Conservation (phyloP, 1,140 invertebrate genomes). For the Eupeodes corollae region DNA sequence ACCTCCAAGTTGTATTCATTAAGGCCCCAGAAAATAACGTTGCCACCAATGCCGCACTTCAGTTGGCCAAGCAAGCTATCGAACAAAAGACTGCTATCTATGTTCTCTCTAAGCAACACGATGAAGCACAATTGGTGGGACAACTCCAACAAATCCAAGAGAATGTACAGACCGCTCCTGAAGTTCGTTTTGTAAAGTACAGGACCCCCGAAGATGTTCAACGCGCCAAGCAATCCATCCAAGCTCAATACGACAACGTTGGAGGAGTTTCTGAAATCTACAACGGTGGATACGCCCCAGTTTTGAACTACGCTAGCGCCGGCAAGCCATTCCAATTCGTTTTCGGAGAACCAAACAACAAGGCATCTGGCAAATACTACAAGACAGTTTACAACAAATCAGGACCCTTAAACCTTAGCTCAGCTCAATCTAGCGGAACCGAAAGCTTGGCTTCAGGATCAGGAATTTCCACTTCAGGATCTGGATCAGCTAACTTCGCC, state of each 20-base stretch:
- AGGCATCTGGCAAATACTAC: background rate
- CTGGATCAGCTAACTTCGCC: too few relatives aligned
- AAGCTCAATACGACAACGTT: constrained; percentile 7
- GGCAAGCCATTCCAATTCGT: background rate
- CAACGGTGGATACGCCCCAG: background rate
- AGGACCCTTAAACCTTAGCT: too few relatives aligned
- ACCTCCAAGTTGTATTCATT: constrained; percentile 26
- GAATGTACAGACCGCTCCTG: constrained; percentile 39
- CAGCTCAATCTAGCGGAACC: too few relatives aligned
- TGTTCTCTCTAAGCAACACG: constrained; percentile 56
- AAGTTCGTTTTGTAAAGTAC: constrained; percentile 58
- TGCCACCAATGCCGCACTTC: constrained; percentile 7
- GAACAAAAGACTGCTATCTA: constrained; percentile 44
- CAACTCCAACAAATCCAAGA: constrained; percentile 5
- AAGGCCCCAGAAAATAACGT: constrained; percentile 15
- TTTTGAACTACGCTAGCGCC: background rate
- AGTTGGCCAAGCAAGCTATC: constrained; percentile 13
- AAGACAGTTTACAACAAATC: too few relatives aligned
- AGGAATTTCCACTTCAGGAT: background rate
- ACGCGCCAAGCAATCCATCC: constrained; percentile 10
- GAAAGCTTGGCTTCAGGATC: too few relatives aligned
- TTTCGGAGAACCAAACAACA: background rate
- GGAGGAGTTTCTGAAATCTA: background rate
- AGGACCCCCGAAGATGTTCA: constrained; percentile 45
- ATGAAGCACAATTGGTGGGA: constrained; percentile 2